A percentile compares a stretch with the other conserved stretches of the same genome.
Conservation (phyloP, 1,140 invertebrate genomes). For the Philotrypesis tridentata region DNA sequence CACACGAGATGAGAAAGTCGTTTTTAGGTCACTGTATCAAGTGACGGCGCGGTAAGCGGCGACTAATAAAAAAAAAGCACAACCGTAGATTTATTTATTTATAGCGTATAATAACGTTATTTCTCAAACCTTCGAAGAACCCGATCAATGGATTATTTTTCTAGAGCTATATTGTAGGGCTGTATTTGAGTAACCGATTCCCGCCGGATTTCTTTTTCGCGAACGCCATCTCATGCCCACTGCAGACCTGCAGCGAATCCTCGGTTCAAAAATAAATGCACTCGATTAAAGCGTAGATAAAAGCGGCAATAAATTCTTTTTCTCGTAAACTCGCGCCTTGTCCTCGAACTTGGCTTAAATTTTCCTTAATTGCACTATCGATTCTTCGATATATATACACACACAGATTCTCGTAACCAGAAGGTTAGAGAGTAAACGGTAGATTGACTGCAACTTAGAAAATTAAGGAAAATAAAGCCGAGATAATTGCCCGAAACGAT, state of each 20-base stretch:
- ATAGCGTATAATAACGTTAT: neutral
- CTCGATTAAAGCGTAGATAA: neutral
- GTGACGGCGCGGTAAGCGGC: neutral
- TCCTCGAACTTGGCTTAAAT: neutral
- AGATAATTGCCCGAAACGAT: neutral
- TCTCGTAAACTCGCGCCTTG: neutral
- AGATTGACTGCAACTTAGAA: neutral
- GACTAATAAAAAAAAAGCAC: neutral
- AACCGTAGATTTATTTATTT: no score
- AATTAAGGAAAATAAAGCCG: neutral
- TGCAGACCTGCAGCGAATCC: neutral
- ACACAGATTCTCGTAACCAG: neutral
- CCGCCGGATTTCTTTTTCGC: neutral
- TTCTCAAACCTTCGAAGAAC: constrained; percentile 4
- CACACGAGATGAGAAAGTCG: neutral
- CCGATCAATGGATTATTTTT: constrained; percentile 28
- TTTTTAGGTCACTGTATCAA: neutral
- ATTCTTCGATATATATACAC: neutral
- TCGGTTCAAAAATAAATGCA: neutral
- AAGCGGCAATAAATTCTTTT: neutral
- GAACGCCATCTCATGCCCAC: neutral
- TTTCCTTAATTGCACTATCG: neutral
- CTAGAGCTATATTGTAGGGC: neutral
- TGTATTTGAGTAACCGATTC: no score
- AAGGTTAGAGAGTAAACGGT: neutral